Percentiles rank a stretch among this genome's conserved stretches.
These are phyloP conservation scores for Dendrolimus kikuchii DNA, from an alignment of 1,140 invertebrate species.

Conservation along the genomic window DNA sequence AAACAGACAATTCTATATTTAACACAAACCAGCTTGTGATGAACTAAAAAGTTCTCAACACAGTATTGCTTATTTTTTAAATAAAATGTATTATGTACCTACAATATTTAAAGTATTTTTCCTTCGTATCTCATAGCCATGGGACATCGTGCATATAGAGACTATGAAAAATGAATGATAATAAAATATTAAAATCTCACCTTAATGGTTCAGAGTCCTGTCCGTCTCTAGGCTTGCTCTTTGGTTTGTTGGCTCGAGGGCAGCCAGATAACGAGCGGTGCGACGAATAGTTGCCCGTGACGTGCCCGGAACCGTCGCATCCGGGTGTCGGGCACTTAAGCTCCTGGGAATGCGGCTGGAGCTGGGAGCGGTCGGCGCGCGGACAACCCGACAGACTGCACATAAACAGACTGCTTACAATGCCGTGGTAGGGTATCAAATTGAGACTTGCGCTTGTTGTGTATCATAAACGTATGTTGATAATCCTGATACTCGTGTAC, in stretches of 20 bases:
- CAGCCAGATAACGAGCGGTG: conserved; percentile 93
- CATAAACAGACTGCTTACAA: conserved; percentile 70
- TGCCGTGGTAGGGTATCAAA: conserved; percentile 83
- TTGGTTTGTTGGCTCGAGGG: conserved; percentile 93
- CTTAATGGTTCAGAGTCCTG: conserved; percentile 92
- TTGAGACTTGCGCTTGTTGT: conserved; percentile 73
- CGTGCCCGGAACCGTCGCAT: conserved; percentile 89
- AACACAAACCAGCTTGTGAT: too few species aligned
- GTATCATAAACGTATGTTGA: neutral
- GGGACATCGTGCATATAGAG: too few species aligned
- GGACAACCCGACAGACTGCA: conserved; percentile 92
- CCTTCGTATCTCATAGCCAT: too few species aligned
- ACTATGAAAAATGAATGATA: neutral
- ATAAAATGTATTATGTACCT: too few species aligned
- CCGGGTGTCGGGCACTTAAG: conserved; percentile 89
- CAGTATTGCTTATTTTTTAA: too few species aligned
- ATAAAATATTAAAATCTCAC: conserved; percentile 54
- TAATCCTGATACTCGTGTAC: neutral
- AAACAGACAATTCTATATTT: too few species aligned
- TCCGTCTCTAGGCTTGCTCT: conserved; percentile 92
- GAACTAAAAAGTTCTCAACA: too few species aligned
- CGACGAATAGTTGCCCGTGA: conserved; percentile 89
- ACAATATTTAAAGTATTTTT: too few species aligned
- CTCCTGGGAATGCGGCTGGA: conserved; percentile 86
- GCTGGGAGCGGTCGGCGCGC: conserved; percentile 92